phyloP scores from a whole-genome alignment of 2,888 invertebrate species.

The Chironomus tentans region DNA sequence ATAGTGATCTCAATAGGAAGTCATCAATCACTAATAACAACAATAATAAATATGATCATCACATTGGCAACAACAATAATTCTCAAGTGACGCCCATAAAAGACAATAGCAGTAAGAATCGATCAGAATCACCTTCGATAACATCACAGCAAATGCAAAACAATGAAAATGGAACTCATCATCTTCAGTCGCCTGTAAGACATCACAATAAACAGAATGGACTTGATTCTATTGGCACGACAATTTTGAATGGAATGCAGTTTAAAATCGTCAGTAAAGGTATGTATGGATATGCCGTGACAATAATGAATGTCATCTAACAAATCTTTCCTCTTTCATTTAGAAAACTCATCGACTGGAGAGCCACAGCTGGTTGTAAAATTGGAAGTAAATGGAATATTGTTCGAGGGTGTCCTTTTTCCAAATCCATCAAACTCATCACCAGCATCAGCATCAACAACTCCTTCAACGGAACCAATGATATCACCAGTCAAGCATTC shows the following conservation, averaged over 20 bases:
- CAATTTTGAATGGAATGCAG: slow-evolving; percentile 36
- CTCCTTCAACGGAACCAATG: slow-evolving; percentile 39
- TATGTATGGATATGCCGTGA: slow-evolving; percentile 37
- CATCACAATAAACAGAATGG: slow-evolving; percentile 48
- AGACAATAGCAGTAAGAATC: slow-evolving; percentile 30
- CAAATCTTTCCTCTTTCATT: slow-evolving; percentile 12
- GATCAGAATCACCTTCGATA: slow-evolving; percentile 14
- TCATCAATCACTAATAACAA: slow-evolving; percentile 31
- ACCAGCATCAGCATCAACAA: slow-evolving; percentile 28
- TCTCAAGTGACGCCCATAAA: slow-evolving; percentile 31
- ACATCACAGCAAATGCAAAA: neutral
- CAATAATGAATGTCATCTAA: neutral
- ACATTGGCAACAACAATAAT: slow-evolving; percentile 29
- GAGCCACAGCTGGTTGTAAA: slow-evolving; percentile 87
- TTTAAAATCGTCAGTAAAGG: slow-evolving; percentile 86
- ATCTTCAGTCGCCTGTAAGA: neutral
- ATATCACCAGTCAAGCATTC: slow-evolving; percentile 23
- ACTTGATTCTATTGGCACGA: neutral
- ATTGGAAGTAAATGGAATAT: slow-evolving; percentile 92
- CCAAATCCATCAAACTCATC: slow-evolving; percentile 40
- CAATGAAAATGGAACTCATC: slow-evolving; percentile 31
- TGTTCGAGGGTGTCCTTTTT: slow-evolving; percentile 91
- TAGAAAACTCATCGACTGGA: slow-evolving; percentile 72
- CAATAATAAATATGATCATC: slow-evolving; percentile 25
- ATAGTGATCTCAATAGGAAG: slow-evolving; percentile 36